These are phyloP conservation scores for Sisyra terminalis DNA, from an alignment of 2,888 invertebrate species.

Conservation along the genomic window DNA sequence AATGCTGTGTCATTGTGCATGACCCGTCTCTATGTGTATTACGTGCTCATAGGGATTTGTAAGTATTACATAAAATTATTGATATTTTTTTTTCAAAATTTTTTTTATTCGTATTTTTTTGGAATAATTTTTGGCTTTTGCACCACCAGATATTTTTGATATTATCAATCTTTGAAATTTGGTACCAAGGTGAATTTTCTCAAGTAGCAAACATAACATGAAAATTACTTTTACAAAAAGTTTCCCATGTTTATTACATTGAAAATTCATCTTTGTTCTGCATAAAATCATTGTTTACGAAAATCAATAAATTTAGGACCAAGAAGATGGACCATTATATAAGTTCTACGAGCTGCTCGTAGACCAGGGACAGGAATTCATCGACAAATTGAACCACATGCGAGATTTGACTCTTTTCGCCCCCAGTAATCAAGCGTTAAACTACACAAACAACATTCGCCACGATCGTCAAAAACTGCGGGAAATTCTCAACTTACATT, in stretches of 20 bases:
- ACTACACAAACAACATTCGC: constrained; percentile 52
- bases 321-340: constrained; percentile 58
- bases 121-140: no score
- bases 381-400: constrained; percentile 48
- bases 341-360: constrained; percentile 70
- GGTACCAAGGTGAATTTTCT: not conserved
- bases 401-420: constrained; percentile 74
- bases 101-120: no score
- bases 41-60: constrained; percentile 5
- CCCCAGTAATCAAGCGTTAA: constrained; percentile 79
- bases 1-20: no score
- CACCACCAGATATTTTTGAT: no score
- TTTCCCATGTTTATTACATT: not conserved
- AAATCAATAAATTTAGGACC: constrained; percentile 30
- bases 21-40: not conserved
- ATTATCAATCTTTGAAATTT: no score
- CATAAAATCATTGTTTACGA: no score
- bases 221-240: not conserved
- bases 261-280: no score
- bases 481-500: constrained; percentile 68
- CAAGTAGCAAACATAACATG: not conserved
- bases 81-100: no score
- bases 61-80: no score
- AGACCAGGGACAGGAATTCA: constrained; percentile 58
- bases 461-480: constrained; percentile 51